Conservation (phyloP, 1,140 invertebrate species). For the Scaptomyza hsui region DNA sequence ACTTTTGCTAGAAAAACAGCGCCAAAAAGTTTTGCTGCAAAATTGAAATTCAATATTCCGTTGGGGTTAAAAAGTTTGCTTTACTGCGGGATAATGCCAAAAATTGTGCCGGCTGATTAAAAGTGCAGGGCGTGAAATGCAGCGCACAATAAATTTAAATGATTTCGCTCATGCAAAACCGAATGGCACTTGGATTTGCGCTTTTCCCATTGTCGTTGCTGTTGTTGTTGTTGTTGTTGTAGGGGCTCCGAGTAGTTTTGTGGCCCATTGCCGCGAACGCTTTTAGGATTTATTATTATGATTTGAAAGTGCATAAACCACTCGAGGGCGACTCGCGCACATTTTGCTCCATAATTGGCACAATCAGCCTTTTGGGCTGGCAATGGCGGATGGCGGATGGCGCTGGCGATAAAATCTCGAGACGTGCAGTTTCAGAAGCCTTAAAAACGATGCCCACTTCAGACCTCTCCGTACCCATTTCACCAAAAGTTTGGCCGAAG, state of each 20-base stretch:
- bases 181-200: conserved; percentile 69
- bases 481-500: conserved; percentile 37
- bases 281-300: conserved; percentile 79
- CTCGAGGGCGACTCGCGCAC: conserved; percentile 73
- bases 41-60: conserved; percentile 56
- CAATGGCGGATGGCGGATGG: too few relatives aligned
- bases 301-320: conserved; percentile 81
- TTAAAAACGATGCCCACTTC: conserved; percentile 34
- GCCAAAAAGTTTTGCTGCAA: conserved; percentile 43
- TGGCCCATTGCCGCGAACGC: conserved; percentile 49
- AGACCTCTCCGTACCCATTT: conserved; percentile 16
- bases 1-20: background rate
- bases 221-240: conserved; percentile 15
- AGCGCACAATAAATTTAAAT: conserved; percentile 78
- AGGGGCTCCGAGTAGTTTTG: conserved; percentile 18
- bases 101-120: conserved; percentile 72
- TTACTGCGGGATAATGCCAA: conserved; percentile 39
- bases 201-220: conserved; percentile 32
- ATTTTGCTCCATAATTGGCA: conserved; percentile 80
- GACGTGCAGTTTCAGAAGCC: conserved; percentile 30
- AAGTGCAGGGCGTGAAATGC: conserved; percentile 77
- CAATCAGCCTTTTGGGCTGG: conserved; percentile 72
- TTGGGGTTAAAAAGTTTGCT: conserved; percentile 34
- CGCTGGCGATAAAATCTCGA: conserved; percentile 68
- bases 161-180: conserved; percentile 75